Percentiles rank a stretch among this genome's conserved stretches.
Conservation (phyloP, 2,888 invertebrate species). For the Morpho achilles region DNA sequence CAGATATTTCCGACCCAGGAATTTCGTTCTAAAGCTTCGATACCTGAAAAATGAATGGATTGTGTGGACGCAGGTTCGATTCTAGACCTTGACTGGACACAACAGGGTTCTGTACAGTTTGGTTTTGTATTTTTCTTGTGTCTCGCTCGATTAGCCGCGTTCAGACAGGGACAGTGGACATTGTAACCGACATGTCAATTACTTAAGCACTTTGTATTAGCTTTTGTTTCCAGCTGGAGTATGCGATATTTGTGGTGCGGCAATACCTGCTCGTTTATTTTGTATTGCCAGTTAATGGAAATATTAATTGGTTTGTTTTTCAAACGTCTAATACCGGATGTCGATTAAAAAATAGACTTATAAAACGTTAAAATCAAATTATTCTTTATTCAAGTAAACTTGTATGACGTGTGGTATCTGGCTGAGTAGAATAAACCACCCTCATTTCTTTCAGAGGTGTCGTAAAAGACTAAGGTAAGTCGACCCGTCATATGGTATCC, state of each 20-base stretch:
- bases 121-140: not conserved
- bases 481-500: too few species aligned
- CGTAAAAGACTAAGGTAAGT: too few species aligned
- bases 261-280: conserved; percentile 1
- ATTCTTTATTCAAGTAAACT: too few species aligned
- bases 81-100: conserved; percentile 2
- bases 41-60: conserved; percentile 18
- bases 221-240: conserved; percentile 17
- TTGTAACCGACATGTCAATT: conserved; percentile 21
- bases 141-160: not conserved
- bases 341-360: too few species aligned
- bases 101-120: conserved; percentile 15
- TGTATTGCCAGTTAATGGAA: not conserved
- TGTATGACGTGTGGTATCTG: too few species aligned
- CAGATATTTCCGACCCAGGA: conserved; percentile 14
- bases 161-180: conserved; percentile 3
- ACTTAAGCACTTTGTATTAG: conserved; percentile 16
- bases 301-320: not conserved
- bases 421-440: too few species aligned
- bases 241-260: conserved; percentile 8
- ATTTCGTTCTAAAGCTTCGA: conserved; percentile 12
- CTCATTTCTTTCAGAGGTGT: too few species aligned
- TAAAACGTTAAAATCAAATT: too few species aligned
- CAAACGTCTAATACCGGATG: too few species aligned
- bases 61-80: conserved; percentile 2